Evolutionary conservation across 1,140 invertebrate species (phyloP).

Genomic region (Choristoneura fumiferana): DNA sequence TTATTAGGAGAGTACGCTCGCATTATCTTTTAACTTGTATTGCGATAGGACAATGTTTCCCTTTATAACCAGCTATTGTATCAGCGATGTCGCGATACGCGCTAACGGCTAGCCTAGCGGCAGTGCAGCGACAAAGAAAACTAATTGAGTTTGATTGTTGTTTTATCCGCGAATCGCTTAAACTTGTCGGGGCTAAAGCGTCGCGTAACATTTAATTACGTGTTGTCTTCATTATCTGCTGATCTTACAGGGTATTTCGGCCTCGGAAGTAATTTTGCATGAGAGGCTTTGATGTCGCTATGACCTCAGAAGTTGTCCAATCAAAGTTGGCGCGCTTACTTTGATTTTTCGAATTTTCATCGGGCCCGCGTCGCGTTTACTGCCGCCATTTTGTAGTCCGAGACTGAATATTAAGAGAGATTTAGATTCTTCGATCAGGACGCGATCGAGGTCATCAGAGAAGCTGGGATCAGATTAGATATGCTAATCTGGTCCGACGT

Average conservation of each 20-base stretch:
- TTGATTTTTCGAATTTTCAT: background rate
- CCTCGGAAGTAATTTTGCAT: background rate
- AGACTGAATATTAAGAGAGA: constrained; percentile 17
- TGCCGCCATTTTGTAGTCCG: background rate
- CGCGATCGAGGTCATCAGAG: background rate
- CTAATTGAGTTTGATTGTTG: constrained; percentile 18
- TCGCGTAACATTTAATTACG: constrained; percentile 12
- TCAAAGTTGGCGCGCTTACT: background rate
- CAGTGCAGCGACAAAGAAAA: background rate
- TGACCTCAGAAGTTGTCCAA: no score
- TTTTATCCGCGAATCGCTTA: constrained; percentile 5
- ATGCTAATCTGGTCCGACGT: constrained; percentile 1
- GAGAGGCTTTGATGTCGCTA: background rate
- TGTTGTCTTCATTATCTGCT: background rate
- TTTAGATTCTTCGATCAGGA: constrained; percentile 14
- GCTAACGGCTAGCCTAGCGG: no score
- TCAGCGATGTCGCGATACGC: constrained; percentile 31
- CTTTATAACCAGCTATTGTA: constrained; percentile 38
- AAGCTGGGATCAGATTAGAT: constrained; percentile 13
- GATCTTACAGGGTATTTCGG: background rate
- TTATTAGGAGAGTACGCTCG: constrained; percentile 45
- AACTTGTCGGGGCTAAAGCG: background rate
- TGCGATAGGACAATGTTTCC: constrained; percentile 35
- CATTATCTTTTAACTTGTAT: constrained; percentile 43
- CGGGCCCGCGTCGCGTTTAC: background rate